These are phyloP conservation scores for Tiliqua scincoides DNA, from an alignment of 2,113 vertebrate species.

Conservation along the genomic window DNA sequence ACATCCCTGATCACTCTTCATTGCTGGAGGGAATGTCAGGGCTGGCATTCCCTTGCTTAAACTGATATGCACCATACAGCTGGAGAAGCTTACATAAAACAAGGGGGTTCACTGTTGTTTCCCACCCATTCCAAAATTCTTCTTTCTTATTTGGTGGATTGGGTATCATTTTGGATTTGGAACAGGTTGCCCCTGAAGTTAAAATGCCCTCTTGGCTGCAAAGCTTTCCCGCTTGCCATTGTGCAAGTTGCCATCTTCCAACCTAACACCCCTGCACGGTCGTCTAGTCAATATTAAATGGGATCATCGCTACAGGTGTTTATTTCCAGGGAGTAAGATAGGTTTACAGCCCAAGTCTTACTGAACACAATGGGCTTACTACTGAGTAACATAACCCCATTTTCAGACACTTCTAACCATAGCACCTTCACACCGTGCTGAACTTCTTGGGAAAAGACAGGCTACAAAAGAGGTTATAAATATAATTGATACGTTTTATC, in stretches of 20 bases:
- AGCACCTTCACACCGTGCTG: background rate
- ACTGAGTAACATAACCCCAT: no score
- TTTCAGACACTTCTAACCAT: no score
- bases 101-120: background rate
- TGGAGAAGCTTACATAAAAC: background rate
- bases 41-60: constrained; percentile 24
- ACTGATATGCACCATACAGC: background rate
- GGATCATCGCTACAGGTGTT: no score
- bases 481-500: no score
- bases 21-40: constrained; percentile 27
- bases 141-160: no score
- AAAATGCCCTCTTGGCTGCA: background rate
- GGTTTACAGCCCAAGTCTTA: no score
- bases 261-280: background rate
- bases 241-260: background rate
- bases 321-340: no score
- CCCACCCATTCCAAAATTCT: no score
- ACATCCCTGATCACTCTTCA: constrained; percentile 32
- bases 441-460: background rate
- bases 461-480: background rate
- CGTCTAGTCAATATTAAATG: background rate
- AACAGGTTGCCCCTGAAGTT: background rate
- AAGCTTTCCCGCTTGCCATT: background rate
- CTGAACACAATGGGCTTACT: no score
- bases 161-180: background rate